Evolutionary conservation across 1,140 invertebrate species (phyloP), one percentile per base, ranked within the genome.

Genomic region (Drosophila pseudoananassae): DNA sequence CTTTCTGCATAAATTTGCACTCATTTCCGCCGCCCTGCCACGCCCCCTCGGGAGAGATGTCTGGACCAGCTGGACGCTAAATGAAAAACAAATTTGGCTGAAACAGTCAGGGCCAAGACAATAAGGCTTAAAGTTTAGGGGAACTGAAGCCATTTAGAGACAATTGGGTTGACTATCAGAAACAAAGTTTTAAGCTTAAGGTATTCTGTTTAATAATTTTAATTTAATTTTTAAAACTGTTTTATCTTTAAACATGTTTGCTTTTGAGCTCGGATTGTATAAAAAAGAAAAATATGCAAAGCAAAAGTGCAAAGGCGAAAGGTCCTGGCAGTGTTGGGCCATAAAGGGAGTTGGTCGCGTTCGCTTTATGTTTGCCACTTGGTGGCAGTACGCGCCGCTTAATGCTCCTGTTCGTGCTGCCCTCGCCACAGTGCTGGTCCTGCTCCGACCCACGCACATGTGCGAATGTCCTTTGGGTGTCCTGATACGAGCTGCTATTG

Each of bases 1-100:
- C 78, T 85, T 85, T 77, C 82, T 85, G 82, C 82, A 85, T 85
- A 85, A 85, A 85, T 85, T 85, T 85, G 64, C 82, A 81, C 74
- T 85, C 60, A 78, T 81, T 85, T 78, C 57, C 64, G 50, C 61
- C 65, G 64, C 23, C 10, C 43, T 7, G 40, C 14, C 38, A 33
- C 31, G 15, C 17, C 23, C 54, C 45, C 38, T 7, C 25, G 1
- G 25, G 25, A 23, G 31, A 46, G 63, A n/a, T 46, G 29, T 47
- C 65, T 55, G 40, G 23, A 17, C 63, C 63, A 66, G 63, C 63
- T 66, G 63, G 45, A 51, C 45, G 45, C 59, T 64, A 66, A 66
- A 66, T 66, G 63, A 33, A 51, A 66, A 64, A 66, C 58, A 66
- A 66, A 66, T 51, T 66, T 51, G 58, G 58, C n/a, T 1, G 33